Evolutionary conservation across 2,888 invertebrate genomes (phyloP).

Genomic region (Apomyelois bistriatella): DNA sequence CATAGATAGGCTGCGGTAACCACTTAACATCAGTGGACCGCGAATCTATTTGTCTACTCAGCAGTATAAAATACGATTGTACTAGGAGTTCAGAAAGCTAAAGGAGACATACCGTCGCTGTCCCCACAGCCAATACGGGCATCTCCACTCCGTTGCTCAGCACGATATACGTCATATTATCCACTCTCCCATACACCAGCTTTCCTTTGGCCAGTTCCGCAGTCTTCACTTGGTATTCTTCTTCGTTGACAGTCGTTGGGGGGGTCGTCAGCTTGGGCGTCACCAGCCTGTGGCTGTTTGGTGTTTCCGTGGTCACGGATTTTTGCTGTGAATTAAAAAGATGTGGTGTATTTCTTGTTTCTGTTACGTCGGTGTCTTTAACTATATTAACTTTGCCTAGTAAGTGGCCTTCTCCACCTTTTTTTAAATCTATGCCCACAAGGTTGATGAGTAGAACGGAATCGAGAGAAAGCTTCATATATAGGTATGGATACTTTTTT

Average conservation of each 20-base stretch:
- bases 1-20: too few relatives aligned
- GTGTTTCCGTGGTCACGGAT: conserved; percentile 18
- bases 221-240: conserved; percentile 33
- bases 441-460: too few relatives aligned
- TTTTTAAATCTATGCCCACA: too few relatives aligned
- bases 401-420: too few relatives aligned
- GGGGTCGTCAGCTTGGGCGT: not conserved
- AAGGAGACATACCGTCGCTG: conserved; percentile 52
- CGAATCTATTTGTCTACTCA: too few relatives aligned
- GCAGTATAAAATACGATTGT: not conserved
- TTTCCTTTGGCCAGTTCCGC: conserved; percentile 39
- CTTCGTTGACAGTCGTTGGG: conserved; percentile 23
- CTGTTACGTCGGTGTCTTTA: too few relatives aligned
- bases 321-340: conserved; percentile 3
- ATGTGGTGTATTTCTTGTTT: not conserved
- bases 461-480: too few relatives aligned
- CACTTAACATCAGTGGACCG: too few relatives aligned
- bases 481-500: too few relatives aligned
- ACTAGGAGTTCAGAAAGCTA: not conserved
- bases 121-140: conserved; percentile 54
- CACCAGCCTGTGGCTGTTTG: conserved; percentile 1
- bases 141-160: conserved; percentile 43
- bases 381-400: too few relatives aligned
- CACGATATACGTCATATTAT: conserved; percentile 33
- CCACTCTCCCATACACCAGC: conserved; percentile 31